These are phyloP conservation scores for Drosophila maculinotata DNA, from an alignment of 2,888 invertebrate species.

Conservation along the genomic window DNA sequence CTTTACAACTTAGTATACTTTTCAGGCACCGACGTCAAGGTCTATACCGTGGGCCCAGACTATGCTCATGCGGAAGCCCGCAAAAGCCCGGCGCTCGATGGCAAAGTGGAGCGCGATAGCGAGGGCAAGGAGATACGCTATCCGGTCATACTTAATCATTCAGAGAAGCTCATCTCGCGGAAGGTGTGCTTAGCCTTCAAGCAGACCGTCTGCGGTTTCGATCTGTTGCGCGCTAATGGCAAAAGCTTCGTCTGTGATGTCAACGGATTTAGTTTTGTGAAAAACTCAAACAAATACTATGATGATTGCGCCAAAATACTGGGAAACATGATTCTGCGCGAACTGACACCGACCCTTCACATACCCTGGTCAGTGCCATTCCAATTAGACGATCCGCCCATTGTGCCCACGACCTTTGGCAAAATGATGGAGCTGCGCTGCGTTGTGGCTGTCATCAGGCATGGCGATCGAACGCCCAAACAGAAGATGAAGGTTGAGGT, in stretches of 20 bases:
- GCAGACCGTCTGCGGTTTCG: constrained; percentile 99
- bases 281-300: constrained; percentile 99
- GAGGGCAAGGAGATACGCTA: constrained; percentile 99
- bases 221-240: constrained; percentile 98
- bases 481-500: constrained; percentile 99
- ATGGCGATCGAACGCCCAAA: constrained; percentile 99
- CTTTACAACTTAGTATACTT: constrained; percentile 85
- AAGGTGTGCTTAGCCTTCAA: constrained; percentile 98
- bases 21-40: constrained; percentile 90
- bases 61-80: constrained; percentile 99
- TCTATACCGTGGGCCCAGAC: constrained; percentile 99
- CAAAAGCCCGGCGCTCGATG: constrained; percentile 99
- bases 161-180: constrained; percentile 98
- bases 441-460: constrained; percentile 98
- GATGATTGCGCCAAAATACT: constrained; percentile 99
- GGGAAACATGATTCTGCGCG: constrained; percentile 98
- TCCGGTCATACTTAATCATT: constrained; percentile 98
- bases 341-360: constrained; percentile 96
- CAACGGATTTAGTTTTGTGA: constrained; percentile 99
- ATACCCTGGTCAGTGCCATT: constrained; percentile 99
- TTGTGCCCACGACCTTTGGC: constrained; percentile 99
- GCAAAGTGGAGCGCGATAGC: constrained; percentile 98
- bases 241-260: constrained; percentile 99
- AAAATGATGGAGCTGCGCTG: constrained; percentile 97
- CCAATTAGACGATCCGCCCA: constrained; percentile 98